phyloP scores from a whole-genome alignment of 1,140 invertebrate genomes.

The Drusus annulatus region DNA sequence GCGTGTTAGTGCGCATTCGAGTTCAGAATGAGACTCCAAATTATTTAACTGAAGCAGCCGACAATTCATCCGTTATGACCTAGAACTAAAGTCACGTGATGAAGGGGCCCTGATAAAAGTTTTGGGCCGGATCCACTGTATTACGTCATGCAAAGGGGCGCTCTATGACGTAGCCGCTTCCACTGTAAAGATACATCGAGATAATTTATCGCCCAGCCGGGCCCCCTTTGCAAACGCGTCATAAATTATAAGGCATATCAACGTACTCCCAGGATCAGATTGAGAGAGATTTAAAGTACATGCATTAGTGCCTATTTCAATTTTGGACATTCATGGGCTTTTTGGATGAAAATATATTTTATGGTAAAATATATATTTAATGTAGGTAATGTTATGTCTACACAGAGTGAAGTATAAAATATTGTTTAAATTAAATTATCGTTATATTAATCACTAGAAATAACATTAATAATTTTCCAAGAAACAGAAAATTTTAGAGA shows the following conservation, averaged over 20 bases:
- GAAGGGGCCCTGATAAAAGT: conserved; percentile 17
- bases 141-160: not conserved
- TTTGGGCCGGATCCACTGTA: not conserved
- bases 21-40: too few relatives aligned
- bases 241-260: conserved; percentile 14
- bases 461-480: too few relatives aligned
- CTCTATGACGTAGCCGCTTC: not conserved
- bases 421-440: too few relatives aligned
- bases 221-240: conserved; percentile 18
- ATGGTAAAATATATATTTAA: too few relatives aligned
- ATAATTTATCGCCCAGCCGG: conserved; percentile 18
- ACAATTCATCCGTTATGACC: conserved; percentile 19
- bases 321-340: too few relatives aligned
- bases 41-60: not conserved
- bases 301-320: too few relatives aligned
- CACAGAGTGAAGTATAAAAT: too few relatives aligned
- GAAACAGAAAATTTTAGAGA: too few relatives aligned
- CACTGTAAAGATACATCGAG: not conserved
- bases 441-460: too few relatives aligned
- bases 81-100: conserved; percentile 27
- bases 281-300: not conserved
- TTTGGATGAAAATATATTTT: too few relatives aligned
- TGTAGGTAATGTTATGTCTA: too few relatives aligned
- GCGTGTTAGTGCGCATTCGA: too few relatives aligned
- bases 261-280: not conserved